Evolutionary conservation across 2,113 vertebrate genomes (phyloP), one percentile per base, ranked within the genome.

Genomic region (Martes martes): DNA sequence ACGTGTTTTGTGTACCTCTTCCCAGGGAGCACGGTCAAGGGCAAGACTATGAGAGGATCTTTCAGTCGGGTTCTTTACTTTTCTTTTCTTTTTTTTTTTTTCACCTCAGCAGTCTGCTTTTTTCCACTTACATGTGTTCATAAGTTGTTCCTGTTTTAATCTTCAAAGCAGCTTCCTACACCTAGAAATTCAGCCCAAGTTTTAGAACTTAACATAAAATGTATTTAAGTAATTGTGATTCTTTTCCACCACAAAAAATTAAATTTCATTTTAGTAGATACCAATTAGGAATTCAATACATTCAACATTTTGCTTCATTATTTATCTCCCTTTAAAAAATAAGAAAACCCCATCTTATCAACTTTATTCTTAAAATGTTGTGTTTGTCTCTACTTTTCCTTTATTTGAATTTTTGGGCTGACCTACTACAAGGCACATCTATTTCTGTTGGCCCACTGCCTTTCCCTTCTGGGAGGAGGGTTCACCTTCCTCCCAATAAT

Each of bases 271-370:
- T 90, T 79, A 52, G 33, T 31, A 94, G 47, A 69, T 52, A 69
- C 24, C 45, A 97, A 59, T 71, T 73, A 84, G 92, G 89, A 82
- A 80, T 67, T 85, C 80, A 95, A 71, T 67, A 39, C 6, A 57
- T 7, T 82, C 52, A 86, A 61, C 4, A 45, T 89, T 89, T 96
- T 52, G 52, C 39, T 52, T 94, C 57, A 65, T 81, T 90, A 61
- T 8, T 95, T 63, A 18, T 65, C 71, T 65, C 39, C 6, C 52
- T 19, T 94, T 42, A 50, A 89, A 65, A 91, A 81, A 65, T 42
- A 28, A 50, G 16, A 50, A 82, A 63, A 39, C 26, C 26, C 0
- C 39, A 5, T 78, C 36, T 73, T 63, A 50, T 6, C 59, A 78
- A 33, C 14, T 82, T 33, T 39, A 39, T 82, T 80, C 19, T 61